Evolutionary conservation across 2,888 invertebrate species (phyloP), one percentile per base, ranked within the genome.

Genomic region (Apodemia mormo): DNA sequence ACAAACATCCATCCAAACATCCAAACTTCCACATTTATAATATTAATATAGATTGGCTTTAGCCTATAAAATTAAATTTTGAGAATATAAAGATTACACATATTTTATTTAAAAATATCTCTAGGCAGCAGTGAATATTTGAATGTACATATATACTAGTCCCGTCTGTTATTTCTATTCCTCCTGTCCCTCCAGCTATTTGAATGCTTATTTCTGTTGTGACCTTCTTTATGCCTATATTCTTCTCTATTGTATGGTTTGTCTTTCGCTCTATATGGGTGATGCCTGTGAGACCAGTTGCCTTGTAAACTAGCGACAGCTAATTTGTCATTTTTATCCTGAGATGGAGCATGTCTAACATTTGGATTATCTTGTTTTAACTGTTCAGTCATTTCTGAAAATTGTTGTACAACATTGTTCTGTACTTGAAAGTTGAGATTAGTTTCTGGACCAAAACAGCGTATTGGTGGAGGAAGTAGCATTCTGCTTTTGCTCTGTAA

Each of bases 231-330:
- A n/a, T 77, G 71, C 49, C 85, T 80, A 22, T 79, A 84, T n/a
- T 86, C 85, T 72, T 85, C 85, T 73, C 75, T 74, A 67, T 75
- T 80, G 33, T 83, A 81, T 9, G 71, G 66, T 71, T 86, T 85
- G 10, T 86, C 89, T 72, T 86, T 85, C 1, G 82, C 67, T 65
- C 86, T 84, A 71, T 91, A 91, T 0, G 92, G 91, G 73, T 93
- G 91, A 74, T 92, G 92, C 71, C 93, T 82, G 69, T 92, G 88
- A 2, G 87, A 81, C 94, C 94, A 94, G 75, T 93, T 91, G 5
- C 93, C 94, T 78, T 93, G 93, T 76, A 94, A 85, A 73, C 94
- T 94, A 10, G 92, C 92, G 72, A 88, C 80, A 10, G 87, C 85
- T 54, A 93, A 76, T 66, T 85, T 85, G 71, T 91, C 87, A 74